A percentile compares a stretch with the other conserved stretches of the same genome.
Conservation (phyloP, 2,888 invertebrate genomes). For the Nysson spinosus region DNA sequence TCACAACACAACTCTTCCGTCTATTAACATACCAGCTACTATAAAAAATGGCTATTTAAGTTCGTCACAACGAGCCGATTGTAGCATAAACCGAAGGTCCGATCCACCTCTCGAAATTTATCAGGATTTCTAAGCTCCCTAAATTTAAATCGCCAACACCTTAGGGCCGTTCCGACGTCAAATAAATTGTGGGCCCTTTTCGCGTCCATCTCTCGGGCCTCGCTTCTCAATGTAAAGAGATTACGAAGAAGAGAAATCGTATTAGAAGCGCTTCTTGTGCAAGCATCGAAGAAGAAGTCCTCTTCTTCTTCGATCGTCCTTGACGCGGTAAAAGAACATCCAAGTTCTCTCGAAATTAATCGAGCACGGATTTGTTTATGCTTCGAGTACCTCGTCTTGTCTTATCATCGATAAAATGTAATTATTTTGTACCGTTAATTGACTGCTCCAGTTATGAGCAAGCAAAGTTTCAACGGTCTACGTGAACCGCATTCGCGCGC, state of each 20-base stretch:
- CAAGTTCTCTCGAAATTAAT: slow-evolving; percentile 9
- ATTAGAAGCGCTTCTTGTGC: slow-evolving; percentile 14
- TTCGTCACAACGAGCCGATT: neutral
- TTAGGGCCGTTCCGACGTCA: slow-evolving; percentile 16
- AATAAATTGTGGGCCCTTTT: slow-evolving; percentile 49
- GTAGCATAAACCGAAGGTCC: neutral
- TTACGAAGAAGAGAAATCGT: slow-evolving; percentile 52
- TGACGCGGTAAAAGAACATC: slow-evolving; percentile 16
- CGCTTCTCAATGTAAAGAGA: slow-evolving; percentile 26
- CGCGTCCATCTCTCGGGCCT: slow-evolving; percentile 2
- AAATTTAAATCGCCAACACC: slow-evolving; percentile 45
- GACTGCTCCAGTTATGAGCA: slow-evolving; percentile 17
- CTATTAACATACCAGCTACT: slow-evolving; percentile 28
- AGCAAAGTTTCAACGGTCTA: too few species aligned
- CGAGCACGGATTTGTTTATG: too few species aligned
- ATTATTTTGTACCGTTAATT: neutral
- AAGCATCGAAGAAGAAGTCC: slow-evolving; percentile 9
- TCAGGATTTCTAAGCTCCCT: slow-evolving; percentile 39
- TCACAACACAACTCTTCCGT: neutral
- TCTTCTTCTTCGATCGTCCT: slow-evolving; percentile 15
- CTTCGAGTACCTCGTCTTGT: slow-evolving; percentile 8
- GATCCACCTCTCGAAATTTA: slow-evolving; percentile 31
- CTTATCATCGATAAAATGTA: neutral
- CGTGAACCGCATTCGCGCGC: too few species aligned
- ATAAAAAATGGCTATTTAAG: slow-evolving; percentile 5